These are phyloP conservation scores for Drepanosiphum platanoidis DNA, from an alignment of 2,888 invertebrate genomes.

Conservation along the genomic window DNA sequence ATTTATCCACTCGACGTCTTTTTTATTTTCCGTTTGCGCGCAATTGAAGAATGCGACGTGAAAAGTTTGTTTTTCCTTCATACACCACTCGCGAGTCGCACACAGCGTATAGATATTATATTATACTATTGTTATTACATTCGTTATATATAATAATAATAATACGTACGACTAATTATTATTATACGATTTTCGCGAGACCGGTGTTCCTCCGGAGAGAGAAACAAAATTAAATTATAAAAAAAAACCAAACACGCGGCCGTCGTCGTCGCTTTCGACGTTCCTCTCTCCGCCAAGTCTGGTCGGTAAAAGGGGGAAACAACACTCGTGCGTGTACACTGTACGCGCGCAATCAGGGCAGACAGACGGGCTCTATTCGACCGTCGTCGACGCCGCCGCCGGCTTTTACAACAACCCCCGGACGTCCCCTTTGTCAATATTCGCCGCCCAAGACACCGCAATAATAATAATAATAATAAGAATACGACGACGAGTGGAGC, in stretches of 20 bases:
- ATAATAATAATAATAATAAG: not conserved
- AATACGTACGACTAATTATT: too few relatives aligned
- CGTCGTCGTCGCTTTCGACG: not conserved
- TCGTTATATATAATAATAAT: not conserved
- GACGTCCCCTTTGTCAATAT: not conserved
- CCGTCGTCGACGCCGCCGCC: not conserved
- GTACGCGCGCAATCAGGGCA: not conserved
- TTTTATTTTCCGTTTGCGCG: not conserved
- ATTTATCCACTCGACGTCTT: conserved; percentile 6
- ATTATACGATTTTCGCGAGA: too few relatives aligned
- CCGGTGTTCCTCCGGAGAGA: too few relatives aligned
- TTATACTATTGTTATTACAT: not conserved
- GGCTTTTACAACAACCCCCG: too few relatives aligned
- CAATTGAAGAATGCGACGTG: not conserved
- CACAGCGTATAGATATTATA: not conserved
- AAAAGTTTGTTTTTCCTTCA: not conserved
- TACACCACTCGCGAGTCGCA: not conserved
- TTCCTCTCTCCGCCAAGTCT: not conserved
- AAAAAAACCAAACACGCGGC: not conserved
- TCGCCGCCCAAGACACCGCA: not conserved
- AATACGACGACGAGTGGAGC: too few relatives aligned
- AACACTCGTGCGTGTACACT: not conserved
- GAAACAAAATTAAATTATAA: too few relatives aligned
- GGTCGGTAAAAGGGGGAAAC: not conserved
- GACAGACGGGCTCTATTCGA: not conserved